Evolutionary conservation across 2,888 invertebrate species (phyloP).

Genomic region (Agrotis ipsilon): DNA sequence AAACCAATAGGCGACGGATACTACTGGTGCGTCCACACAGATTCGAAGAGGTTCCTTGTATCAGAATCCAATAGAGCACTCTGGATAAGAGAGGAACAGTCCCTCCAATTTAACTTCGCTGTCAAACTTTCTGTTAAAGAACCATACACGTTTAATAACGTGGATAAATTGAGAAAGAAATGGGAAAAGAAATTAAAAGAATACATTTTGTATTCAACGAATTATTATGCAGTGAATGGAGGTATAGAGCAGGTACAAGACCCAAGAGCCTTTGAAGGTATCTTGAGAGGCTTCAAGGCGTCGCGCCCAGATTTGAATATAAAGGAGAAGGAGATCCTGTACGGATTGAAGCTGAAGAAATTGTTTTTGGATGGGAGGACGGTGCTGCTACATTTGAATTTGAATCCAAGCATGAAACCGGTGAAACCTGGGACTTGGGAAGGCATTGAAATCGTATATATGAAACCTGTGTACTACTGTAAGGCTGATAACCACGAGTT

Average conservation of each 20-base stretch:
- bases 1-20: conserved; percentile 80
- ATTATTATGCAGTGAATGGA: conserved; percentile 73
- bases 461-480: conserved; percentile 81
- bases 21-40: conserved; percentile 85
- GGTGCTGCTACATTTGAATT: conserved; percentile 76
- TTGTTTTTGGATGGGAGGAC: conserved; percentile 78
- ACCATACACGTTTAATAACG: conserved; percentile 62
- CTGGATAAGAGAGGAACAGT: conserved; percentile 77
- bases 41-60: conserved; percentile 74
- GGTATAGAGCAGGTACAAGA: conserved; percentile 56
- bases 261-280: conserved; percentile 59
- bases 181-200: conserved; percentile 80
- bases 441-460: conserved; percentile 72
- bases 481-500: conserved; percentile 68
- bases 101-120: conserved; percentile 76
- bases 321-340: conserved; percentile 70
- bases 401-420: conserved; percentile 75
- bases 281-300: conserved; percentile 69
- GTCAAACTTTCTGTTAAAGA: conserved; percentile 74
- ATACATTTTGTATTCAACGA: conserved; percentile 79
- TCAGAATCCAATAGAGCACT: conserved; percentile 80
- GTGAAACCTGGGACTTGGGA: conserved; percentile 79
- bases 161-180: conserved; percentile 59
- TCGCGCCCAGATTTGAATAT: conserved; percentile 64
- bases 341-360: conserved; percentile 76